Percentiles rank a stretch among this genome's conserved stretches.
Evolutionary conservation across 2,797 vertebrate genomes (phyloP).

Genomic region (Melanitta fusca): DNA sequence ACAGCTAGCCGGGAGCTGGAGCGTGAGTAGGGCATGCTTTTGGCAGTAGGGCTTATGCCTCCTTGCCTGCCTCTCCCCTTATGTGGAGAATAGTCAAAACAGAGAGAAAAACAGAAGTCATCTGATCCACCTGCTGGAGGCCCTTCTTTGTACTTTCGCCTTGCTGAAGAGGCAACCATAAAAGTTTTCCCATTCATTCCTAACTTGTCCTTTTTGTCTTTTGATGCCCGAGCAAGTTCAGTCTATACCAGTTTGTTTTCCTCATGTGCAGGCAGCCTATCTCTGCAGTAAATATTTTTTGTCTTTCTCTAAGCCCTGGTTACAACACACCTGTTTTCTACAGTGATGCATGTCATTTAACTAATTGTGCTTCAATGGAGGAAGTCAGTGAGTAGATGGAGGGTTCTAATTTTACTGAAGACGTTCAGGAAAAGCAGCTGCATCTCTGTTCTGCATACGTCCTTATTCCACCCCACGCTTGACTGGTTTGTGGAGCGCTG

Average conservation of each 20-base stretch:
- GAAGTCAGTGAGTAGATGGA: neutral
- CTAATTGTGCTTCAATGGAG: slow-evolving; percentile 7
- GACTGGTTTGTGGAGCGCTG: slow-evolving; percentile 16
- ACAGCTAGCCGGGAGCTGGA: neutral
- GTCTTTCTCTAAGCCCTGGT: neutral
- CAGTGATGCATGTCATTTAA: neutral
- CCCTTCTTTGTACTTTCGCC: neutral
- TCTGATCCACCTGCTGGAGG: neutral
- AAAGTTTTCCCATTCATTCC: neutral
- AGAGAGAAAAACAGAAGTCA: neutral
- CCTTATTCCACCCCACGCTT: neutral
- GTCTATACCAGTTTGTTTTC: neutral
- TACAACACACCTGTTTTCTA: slow-evolving; percentile 23
- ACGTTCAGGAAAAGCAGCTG: slow-evolving; percentile 13
- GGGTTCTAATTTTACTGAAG: slow-evolving; percentile 23
- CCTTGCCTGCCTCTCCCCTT: neutral
- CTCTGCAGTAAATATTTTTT: slow-evolving; percentile 5
- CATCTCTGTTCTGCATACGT: neutral
- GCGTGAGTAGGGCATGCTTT: neutral
- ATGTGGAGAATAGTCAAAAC: neutral
- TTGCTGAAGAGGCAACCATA: neutral
- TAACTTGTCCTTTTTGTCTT: neutral
- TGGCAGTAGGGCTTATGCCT: neutral
- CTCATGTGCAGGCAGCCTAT: neutral
- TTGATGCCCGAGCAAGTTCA: neutral